These are phyloP conservation scores for Microtus montanus DNA, from an alignment of 2,113 vertebrate genomes.

Conservation along the genomic window DNA sequence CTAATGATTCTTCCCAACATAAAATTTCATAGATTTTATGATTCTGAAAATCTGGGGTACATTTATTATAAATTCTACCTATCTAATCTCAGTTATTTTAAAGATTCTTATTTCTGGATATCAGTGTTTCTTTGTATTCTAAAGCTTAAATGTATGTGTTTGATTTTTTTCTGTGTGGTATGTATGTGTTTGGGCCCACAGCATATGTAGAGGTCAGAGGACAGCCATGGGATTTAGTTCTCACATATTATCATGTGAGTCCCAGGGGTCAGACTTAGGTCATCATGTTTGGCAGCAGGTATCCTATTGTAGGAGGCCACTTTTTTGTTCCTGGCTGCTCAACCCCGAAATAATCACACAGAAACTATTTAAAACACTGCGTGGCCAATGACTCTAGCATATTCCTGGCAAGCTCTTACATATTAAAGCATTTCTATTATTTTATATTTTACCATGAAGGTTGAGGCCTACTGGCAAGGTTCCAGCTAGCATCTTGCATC, in stretches of 20 bases:
- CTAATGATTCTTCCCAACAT: constrained; percentile 15
- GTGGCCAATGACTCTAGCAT: too few species aligned
- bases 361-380: too few species aligned
- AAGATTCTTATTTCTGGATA: constrained; percentile 17
- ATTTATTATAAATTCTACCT: constrained; percentile 2
- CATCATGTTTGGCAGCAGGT: background rate
- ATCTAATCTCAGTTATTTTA: constrained; percentile 34
- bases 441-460: too few species aligned
- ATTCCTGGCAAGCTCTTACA: too few species aligned
- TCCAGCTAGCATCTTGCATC: too few species aligned
- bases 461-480: too few species aligned
- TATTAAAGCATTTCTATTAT: too few species aligned
- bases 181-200: background rate
- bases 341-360: too few species aligned
- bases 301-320: background rate
- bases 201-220: background rate
- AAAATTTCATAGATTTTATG: background rate
- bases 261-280: background rate
- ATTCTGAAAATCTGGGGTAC: background rate
- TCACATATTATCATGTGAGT: background rate
- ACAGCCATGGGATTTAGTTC: background rate
- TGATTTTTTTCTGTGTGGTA: background rate
- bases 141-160: background rate
- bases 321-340: too few species aligned
- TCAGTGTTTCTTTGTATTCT: constrained; percentile 5